Evolutionary conservation across 2,888 invertebrate genomes (phyloP).

Genomic region (Eueremaeus valkanovi): DNA sequence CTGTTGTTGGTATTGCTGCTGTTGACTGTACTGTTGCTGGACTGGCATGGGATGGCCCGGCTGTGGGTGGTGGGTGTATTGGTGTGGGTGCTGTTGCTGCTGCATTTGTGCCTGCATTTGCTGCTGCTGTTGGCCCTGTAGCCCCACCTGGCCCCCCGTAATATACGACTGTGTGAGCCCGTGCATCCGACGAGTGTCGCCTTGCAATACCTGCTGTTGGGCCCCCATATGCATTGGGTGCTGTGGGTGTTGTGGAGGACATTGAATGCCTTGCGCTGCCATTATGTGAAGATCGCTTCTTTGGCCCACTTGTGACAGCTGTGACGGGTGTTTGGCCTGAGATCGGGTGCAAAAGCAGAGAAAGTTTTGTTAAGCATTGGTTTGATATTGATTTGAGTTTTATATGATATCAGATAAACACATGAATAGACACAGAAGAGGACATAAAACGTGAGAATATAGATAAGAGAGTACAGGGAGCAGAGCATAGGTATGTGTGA

Average conservation of each 20-base stretch:
- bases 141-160: conserved; percentile 18
- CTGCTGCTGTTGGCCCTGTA: conserved; percentile 10
- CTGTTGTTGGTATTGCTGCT: conserved; percentile 42
- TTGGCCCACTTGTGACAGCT: conserved; percentile 18
- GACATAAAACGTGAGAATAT: conserved; percentile 5
- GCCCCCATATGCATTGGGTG: conserved; percentile 1
- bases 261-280: conserved; percentile 22
- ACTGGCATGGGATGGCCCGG: not conserved
- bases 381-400: not conserved
- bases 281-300: conserved; percentile 28
- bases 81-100: conserved; percentile 31
- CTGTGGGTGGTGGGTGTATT: conserved; percentile 6
- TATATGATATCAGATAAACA: not conserved
- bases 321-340: conserved; percentile 15
- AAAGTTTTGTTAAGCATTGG: no score
- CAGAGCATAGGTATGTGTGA: conserved; percentile 33
- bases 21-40: conserved; percentile 30
- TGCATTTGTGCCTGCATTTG: not conserved
- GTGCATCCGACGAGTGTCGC: conserved; percentile 31
- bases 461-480: conserved; percentile 23
- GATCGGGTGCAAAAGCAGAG: not conserved
- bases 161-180: conserved; percentile 12
- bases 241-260: conserved; percentile 33
- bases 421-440: not conserved
- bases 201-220: conserved; percentile 20